Evolutionary conservation across 2,113 vertebrate genomes (phyloP).

Genomic region (Oreochromis niloticus): DNA sequence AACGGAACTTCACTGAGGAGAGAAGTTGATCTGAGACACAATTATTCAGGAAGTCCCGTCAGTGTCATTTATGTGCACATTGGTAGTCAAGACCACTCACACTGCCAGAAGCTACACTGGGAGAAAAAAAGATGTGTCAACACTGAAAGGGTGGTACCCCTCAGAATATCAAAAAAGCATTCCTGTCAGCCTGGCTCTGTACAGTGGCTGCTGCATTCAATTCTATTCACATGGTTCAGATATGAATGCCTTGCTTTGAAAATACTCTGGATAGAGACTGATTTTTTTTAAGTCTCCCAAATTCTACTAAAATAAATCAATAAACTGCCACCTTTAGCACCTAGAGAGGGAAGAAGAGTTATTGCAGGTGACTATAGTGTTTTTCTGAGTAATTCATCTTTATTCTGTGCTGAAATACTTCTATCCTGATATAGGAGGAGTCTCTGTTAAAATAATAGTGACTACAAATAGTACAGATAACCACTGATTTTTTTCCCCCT

Average conservation of each 20-base stretch:
- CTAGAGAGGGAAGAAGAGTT: background rate
- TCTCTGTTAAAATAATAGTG: background rate
- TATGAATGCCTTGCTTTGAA: background rate
- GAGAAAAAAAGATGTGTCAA: background rate
- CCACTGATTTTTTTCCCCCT: background rate
- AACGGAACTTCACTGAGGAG: background rate
- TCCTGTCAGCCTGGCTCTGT: background rate
- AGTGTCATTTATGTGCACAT: background rate
- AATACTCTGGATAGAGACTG: background rate
- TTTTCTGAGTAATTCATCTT: background rate
- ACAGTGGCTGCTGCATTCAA: background rate
- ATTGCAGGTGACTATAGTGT: background rate
- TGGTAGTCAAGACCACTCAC: background rate
- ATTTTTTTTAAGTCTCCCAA: background rate
- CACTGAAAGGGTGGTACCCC: background rate
- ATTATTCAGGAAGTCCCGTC: background rate
- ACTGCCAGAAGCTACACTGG: background rate
- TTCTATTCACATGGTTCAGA: background rate
- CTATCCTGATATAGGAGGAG: background rate
- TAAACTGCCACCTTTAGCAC: background rate
- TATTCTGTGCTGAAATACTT: background rate
- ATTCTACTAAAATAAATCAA: background rate
- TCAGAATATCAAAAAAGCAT: background rate
- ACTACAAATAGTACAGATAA: background rate
- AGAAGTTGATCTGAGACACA: background rate